These are phyloP conservation scores for Corythornis vintsioides DNA, from an alignment of 2,113 vertebrate species.

Conservation along the genomic window DNA sequence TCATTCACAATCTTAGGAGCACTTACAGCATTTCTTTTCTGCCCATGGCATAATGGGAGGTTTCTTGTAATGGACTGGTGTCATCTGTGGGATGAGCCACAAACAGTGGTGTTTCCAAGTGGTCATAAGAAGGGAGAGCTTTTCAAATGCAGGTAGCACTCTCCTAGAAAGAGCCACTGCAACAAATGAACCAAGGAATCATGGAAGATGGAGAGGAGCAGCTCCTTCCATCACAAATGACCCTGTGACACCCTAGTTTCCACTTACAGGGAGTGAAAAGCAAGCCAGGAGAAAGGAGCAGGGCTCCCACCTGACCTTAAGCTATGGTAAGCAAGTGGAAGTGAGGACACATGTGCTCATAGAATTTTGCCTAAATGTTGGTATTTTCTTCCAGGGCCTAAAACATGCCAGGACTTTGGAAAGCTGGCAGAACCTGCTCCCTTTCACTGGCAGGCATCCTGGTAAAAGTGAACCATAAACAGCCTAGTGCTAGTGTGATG, in stretches of 20 bases:
- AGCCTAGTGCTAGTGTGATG: not conserved
- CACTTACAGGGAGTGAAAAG: not conserved
- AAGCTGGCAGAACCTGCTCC: not conserved
- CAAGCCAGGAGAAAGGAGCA: not conserved
- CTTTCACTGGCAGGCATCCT: not conserved
- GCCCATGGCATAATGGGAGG: not conserved
- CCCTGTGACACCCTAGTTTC: not conserved
- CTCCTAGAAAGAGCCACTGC: not conserved
- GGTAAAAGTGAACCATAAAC: not conserved
- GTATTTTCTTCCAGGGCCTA: not conserved
- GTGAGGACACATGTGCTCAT: rapidly evolving
- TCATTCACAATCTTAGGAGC: not conserved
- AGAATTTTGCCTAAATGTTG: not conserved
- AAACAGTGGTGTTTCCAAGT: not conserved
- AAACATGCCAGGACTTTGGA: not conserved
- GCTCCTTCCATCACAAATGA: not conserved
- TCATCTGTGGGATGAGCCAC: not conserved
- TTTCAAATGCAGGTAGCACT: not conserved
- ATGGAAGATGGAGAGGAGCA: not conserved
- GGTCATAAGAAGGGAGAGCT: not conserved
- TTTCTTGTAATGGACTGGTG: not conserved
- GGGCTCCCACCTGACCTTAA: not conserved
- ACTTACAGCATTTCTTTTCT: not conserved
- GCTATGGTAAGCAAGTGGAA: not conserved
- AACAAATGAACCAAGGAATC: not conserved